A percentile compares a stretch with the other conserved stretches of the same genome.
phyloP scores from a whole-genome alignment of 1,140 invertebrate species.

The Aphelenchoides besseyi region DNA sequence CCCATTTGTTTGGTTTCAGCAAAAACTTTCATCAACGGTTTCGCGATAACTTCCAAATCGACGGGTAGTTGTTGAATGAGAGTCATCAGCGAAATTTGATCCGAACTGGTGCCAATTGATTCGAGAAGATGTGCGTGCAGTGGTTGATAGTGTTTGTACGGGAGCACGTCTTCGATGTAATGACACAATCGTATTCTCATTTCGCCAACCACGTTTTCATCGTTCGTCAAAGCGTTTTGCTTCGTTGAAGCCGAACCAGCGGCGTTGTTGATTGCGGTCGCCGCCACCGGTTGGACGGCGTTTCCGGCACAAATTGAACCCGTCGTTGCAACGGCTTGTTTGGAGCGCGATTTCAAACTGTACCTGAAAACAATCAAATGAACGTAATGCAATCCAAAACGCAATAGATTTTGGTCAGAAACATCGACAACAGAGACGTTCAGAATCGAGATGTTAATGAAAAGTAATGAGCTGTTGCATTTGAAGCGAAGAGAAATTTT shows the following conservation, averaged over 20 bases:
- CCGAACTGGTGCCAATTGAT: conserved; percentile 30
- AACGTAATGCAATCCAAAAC: too few relatives aligned
- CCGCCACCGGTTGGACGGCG: conserved; percentile 10
- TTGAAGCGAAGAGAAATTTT: too few relatives aligned
- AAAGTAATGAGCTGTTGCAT: too few relatives aligned
- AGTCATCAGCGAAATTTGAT: conserved; percentile 33
- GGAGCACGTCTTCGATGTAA: conserved; percentile 47
- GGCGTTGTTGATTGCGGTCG: conserved; percentile 7
- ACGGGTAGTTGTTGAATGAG: conserved; percentile 38
- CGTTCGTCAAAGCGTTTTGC: conserved; percentile 22
- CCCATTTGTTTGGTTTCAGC: conserved; percentile 48
- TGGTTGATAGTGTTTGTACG: conserved; percentile 44
- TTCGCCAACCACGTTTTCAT: conserved; percentile 35
- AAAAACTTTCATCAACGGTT: conserved; percentile 59
- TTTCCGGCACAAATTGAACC: conserved; percentile 16
- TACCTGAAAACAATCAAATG: conserved; percentile 46
- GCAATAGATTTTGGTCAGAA: too few relatives aligned
- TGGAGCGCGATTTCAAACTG: conserved; percentile 33
- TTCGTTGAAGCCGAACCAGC: conserved; percentile 23
- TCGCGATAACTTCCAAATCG: conserved; percentile 48
- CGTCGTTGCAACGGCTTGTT: conserved; percentile 22
- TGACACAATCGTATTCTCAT: conserved; percentile 47
- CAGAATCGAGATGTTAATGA: too few relatives aligned
- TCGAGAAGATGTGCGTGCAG: conserved; percentile 38
- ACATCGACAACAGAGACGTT: too few relatives aligned